Evolutionary conservation across 2,888 invertebrate species (phyloP), one percentile per base, ranked within the genome.

Genomic region (Ditula angustiorana): DNA sequence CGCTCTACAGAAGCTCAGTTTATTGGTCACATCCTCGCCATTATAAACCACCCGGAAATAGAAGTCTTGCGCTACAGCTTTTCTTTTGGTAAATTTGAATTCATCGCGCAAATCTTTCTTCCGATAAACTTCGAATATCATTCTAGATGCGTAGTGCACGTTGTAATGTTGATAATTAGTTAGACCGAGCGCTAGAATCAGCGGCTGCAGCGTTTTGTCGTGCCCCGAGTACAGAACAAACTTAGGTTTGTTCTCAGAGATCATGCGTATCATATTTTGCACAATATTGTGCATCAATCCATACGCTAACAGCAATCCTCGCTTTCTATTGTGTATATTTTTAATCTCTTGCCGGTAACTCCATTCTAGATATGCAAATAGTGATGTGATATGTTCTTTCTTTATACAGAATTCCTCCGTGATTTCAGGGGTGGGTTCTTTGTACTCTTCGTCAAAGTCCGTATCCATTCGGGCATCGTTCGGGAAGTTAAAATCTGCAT

Each of bases 171-270:
- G 94, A 66, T 94, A 94, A 62, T 92, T 93, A 19, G 87, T 90
- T 2, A 97, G 85, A 0, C 98, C 98, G 52, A 99, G 82, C 0
- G 98, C 97, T 1, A 96, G 93, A 1, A 97, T 95, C 35, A 99
- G 86, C 69, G 97, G 97, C 76, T 97, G 96, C 35, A 99, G 80
- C 0, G 98, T 98, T 77, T 97, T 96, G 84, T 99, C 99, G 76
- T 99, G 99, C 0, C 98, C 98, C 0, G 98, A 98, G 80, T 97
- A 98, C 0, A 98, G 77, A 0, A 97, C 95, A 62, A 97, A 94
- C 75, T 95, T 96, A 0, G 96, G 96, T 65, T 94, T 95, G 65
- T 94, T 95, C 52, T 96, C 96, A 0, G 96, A 96, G 71, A 97
- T 96, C 93, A 97, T 96, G 73, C 95, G 94, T 8, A 97, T 92